A percentile compares a stretch with the other conserved stretches of the same genome.
Conservation (phyloP, 2,113 vertebrate genomes). For the Oreocharis arfaki region DNA sequence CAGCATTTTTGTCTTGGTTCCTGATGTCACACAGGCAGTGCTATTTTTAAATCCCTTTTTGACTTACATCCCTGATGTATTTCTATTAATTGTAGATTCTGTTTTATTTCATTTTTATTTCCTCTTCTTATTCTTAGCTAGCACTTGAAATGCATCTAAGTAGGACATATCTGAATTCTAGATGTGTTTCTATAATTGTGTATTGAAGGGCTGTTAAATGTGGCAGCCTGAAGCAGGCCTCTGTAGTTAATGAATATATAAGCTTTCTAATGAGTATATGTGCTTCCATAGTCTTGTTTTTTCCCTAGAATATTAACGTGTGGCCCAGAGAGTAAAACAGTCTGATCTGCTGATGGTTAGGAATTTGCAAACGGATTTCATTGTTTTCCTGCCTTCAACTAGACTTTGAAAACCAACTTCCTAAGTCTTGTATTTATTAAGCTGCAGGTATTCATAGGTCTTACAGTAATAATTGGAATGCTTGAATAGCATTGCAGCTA, state of each 20-base stretch:
- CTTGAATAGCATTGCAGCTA: background rate
- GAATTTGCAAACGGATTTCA: background rate
- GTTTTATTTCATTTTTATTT: background rate
- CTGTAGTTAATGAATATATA: background rate
- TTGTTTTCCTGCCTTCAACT: background rate
- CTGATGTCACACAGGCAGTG: background rate
- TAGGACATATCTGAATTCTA: slow-evolving; percentile 8
- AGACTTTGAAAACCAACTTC: background rate
- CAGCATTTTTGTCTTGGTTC: background rate
- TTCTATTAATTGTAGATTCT: background rate
- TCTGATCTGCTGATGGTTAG: background rate
- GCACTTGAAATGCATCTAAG: background rate
- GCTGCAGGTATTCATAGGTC: background rate
- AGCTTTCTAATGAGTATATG: background rate
- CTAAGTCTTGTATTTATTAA: background rate
- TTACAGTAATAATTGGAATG: background rate
- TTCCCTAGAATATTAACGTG: background rate
- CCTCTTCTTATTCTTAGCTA: background rate
- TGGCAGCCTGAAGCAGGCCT: background rate
- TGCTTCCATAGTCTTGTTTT: background rate
- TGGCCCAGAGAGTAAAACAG: background rate
- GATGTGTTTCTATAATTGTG: background rate
- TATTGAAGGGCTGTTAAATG: background rate
- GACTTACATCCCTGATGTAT: background rate
- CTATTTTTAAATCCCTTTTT: background rate